Percentiles rank a stretch among this genome's conserved stretches.
Evolutionary conservation across 2,888 invertebrate genomes (phyloP).

Genomic region (Aporophyla lueneburgensis): DNA sequence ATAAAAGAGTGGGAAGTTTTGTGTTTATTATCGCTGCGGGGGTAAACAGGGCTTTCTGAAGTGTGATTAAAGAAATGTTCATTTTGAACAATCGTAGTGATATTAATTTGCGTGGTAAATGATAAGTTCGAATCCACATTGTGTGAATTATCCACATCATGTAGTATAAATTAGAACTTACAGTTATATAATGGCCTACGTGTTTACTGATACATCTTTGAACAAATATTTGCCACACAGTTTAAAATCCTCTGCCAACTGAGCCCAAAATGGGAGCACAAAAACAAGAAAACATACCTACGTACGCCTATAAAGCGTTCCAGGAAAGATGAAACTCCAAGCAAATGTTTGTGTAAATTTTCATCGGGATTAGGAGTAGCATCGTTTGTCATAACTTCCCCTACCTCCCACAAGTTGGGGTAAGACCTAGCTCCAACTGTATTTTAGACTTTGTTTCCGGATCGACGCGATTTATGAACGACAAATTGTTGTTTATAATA

Average conservation of each 20-base stretch:
- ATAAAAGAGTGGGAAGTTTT: slow-evolving; percentile 12
- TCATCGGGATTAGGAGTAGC: slow-evolving; percentile 60
- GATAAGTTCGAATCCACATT: background rate
- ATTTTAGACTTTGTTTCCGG: slow-evolving; percentile 55
- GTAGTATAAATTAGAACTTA: background rate
- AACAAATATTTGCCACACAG: slow-evolving; percentile 3
- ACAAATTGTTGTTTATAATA: slow-evolving; percentile 56
- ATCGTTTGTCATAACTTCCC: slow-evolving; percentile 67
- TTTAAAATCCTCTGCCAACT: slow-evolving; percentile 1
- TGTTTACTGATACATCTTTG: background rate
- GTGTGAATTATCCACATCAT: background rate
- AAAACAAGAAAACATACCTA: slow-evolving; percentile 43
- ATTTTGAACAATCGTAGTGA: background rate
- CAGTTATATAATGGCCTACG: background rate
- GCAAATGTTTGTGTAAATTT: slow-evolving; percentile 64
- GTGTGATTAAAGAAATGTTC: background rate
- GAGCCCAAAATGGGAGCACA: background rate
- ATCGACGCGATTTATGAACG: slow-evolving; percentile 55
- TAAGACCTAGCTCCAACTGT: slow-evolving; percentile 62
- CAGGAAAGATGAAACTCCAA: slow-evolving; percentile 50
- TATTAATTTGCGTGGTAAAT: background rate
- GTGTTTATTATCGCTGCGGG: background rate
- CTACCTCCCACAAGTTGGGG: slow-evolving; percentile 44
- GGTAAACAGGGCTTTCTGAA: background rate
- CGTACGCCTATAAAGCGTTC: slow-evolving; percentile 3